Evolutionary conservation across 2,888 invertebrate genomes (phyloP), one percentile per base, ranked within the genome.

Genomic region (Camponotus fellah): DNA sequence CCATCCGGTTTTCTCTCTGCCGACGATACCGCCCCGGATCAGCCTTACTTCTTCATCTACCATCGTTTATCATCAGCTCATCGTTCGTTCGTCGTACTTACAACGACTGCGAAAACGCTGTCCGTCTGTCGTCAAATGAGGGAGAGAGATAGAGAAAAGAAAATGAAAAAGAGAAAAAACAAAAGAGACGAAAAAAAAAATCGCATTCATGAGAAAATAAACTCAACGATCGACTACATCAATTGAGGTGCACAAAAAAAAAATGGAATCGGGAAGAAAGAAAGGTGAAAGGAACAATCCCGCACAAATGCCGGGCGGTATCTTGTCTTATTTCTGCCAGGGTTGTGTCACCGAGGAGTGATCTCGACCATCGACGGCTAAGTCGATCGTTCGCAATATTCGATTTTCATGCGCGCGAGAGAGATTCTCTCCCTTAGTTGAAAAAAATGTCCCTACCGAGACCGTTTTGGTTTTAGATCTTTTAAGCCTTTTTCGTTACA

Each of bases 221-320:
- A 60, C 46, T 60, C 60, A 17, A 69, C 37, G 53, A 65, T 75
- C 64, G 53, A 74, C 49, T 32, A 49, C 62, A 72, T 75, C 53
- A 65, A 82, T 87, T 86, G 75, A 87, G 84, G 84, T 88, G 88
- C 88, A 89, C 89, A 87, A 89, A 87, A 64, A 53, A n/a, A 53
- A 53, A n/a, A 53, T 53, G 53, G 8, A 65, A 81, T 76, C 14
- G 53, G 80, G 60, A 82, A 46, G 32, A 21, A 49, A 77, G 58
- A 65, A 77, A 60, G 66, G 64, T 71, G 46, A 86, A 86, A 82
- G 79, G 82, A 87, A 84, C 72, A 87, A 83, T 89, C 85, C 87
- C 87, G 89, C 89, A 89, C 89, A 89, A 89, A 85, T 65, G n/a
- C 62, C 79, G 79, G 86, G 85, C 89, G 89, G 87, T 86, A 88